Conservation (phyloP, 2,888 invertebrate species). For the Caradrina kadenii region DNA sequence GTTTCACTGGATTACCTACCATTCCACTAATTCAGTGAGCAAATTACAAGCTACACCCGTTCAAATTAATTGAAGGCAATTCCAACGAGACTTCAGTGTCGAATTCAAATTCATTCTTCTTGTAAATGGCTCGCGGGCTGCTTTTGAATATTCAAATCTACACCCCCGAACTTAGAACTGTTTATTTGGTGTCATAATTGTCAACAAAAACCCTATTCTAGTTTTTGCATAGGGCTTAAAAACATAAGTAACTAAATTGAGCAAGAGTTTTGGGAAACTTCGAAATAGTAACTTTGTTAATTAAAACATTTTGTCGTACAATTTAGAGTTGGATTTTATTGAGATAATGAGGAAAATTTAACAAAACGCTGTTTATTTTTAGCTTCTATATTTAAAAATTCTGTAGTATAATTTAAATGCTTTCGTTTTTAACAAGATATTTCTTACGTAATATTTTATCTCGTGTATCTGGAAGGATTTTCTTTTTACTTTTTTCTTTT, state of each 20-base stretch:
- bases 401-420: too few relatives aligned
- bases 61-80: slow-evolving; percentile 66
- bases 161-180: slow-evolving; percentile 52
- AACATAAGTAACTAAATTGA: slow-evolving; percentile 13
- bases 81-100: slow-evolving; percentile 60
- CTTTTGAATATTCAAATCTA: slow-evolving; percentile 71
- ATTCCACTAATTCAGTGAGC: slow-evolving; percentile 43
- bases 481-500: neutral
- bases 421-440: neutral
- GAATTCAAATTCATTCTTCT: slow-evolving; percentile 67
- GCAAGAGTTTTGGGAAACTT: slow-evolving; percentile 22
- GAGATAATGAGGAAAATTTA: neutral
- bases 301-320: slow-evolving; percentile 8
- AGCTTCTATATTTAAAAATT: neutral
- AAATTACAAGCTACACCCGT: slow-evolving; percentile 56
- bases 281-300: slow-evolving; percentile 17
- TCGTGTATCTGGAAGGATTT: neutral
- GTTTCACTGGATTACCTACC: slow-evolving; percentile 23
- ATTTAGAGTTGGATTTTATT: neutral
- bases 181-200: slow-evolving; percentile 63
- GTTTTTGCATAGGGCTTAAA: slow-evolving; percentile 19
- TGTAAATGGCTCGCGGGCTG: slow-evolving; percentile 61
- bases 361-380: neutral
- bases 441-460: neutral
- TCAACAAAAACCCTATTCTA: slow-evolving; percentile 48